These are phyloP conservation scores for Hypercompe scribonia DNA, from an alignment of 2,888 invertebrate species.

Conservation along the genomic window DNA sequence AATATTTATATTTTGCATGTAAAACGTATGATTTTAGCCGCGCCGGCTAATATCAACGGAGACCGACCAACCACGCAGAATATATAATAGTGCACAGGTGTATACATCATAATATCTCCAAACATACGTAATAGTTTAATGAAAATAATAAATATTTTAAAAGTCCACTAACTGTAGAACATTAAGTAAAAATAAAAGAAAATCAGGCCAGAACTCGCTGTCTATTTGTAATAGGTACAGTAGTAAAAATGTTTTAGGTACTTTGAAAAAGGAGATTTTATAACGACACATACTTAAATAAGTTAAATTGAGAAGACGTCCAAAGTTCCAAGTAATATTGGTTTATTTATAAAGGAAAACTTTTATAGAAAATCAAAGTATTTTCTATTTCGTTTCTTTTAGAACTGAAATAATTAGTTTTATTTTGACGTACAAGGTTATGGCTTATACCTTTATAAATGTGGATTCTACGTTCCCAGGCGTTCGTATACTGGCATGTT, in stretches of 20 bases:
- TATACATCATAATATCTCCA: too few species aligned
- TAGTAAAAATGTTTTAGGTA: slow-evolving; percentile 4
- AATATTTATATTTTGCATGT: too few species aligned
- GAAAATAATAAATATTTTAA: background rate
- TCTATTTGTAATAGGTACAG: background rate
- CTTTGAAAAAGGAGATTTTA: background rate
- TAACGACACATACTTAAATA: slow-evolving; percentile 10
- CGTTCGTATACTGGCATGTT: too few species aligned
- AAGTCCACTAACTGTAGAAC: background rate
- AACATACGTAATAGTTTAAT: too few species aligned
- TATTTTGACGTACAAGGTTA: too few species aligned
- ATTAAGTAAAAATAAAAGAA: background rate
- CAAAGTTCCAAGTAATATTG: background rate
- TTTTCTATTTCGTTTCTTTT: background rate
- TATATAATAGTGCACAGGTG: too few species aligned
- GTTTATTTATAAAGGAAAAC: background rate
- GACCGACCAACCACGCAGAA: too few species aligned
- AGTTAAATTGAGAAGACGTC: slow-evolving; percentile 6
- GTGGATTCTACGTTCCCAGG: too few species aligned
- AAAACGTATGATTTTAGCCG: too few species aligned
- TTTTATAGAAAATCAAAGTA: background rate
- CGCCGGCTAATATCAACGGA: too few species aligned
- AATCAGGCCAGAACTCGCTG: background rate
- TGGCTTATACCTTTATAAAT: too few species aligned
- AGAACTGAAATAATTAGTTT: background rate